A percentile compares a stretch with the other conserved stretches of the same genome.
These are phyloP conservation scores for Coreius guichenoti DNA, from an alignment of 2,797 vertebrate species.

Conservation along the genomic window DNA sequence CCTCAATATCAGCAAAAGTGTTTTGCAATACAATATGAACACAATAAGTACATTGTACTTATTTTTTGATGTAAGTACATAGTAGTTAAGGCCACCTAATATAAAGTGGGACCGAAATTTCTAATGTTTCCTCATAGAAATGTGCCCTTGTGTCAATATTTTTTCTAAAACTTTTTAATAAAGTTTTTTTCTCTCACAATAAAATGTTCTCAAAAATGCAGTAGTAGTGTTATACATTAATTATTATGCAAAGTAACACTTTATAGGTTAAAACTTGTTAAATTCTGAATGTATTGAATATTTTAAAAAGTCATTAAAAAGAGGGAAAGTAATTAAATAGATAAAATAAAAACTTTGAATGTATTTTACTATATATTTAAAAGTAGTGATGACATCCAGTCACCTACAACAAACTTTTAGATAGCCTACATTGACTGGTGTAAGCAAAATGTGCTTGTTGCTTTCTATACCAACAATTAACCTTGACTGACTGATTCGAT, in stretches of 20 bases:
- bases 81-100: no score
- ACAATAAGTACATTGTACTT: no score
- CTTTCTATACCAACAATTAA: no score
- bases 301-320: no score
- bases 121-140: background rate
- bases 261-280: background rate
- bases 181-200: background rate
- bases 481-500: no score
- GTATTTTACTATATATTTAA: background rate
- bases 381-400: background rate
- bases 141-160: background rate
- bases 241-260: slow-evolving; percentile 8
- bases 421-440: background rate
- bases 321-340: background rate
- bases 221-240: background rate
- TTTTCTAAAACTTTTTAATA: background rate
- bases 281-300: no score
- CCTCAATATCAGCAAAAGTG: no score
- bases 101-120: no score
- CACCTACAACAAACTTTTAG: background rate
- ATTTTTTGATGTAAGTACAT: no score
- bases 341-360: background rate
- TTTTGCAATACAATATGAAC: no score
- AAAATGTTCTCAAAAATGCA: background rate
- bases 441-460: no score